Percentiles rank a stretch among this genome's conserved stretches.
Conservation (phyloP, 2,797 vertebrate genomes). For the Pogonophryne albipinna region DNA sequence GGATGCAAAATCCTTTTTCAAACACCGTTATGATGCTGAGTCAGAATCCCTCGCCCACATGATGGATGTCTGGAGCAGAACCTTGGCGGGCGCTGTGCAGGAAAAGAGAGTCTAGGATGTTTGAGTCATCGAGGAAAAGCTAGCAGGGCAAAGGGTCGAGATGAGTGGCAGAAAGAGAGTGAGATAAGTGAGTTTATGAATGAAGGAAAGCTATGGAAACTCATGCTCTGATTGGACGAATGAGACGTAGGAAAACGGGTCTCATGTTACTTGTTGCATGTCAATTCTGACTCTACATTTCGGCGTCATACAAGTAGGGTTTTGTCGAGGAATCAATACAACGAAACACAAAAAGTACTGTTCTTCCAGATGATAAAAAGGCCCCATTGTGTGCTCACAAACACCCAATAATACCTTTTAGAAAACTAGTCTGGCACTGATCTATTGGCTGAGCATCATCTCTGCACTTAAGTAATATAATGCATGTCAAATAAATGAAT, state of each 20-base stretch:
- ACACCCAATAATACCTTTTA: neutral
- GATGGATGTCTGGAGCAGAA: conserved; percentile 19
- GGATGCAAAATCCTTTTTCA: neutral
- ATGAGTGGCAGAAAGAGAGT: neutral
- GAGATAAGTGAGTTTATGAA: conserved; percentile 26
- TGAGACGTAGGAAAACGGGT: too few species aligned
- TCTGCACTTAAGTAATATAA: conserved; percentile 18
- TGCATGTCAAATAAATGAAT: conserved; percentile 38
- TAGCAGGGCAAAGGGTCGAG: neutral
- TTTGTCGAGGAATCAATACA: neutral
- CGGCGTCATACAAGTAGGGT: neutral
- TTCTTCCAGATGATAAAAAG: neutral
- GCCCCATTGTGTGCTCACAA: neutral
- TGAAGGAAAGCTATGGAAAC: conserved; percentile 18
- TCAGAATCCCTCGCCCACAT: conserved; percentile 35
- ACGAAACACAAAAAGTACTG: neutral
- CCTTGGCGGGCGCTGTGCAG: neutral
- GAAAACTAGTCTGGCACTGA: neutral
- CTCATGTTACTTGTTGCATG: neutral
- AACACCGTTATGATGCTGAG: conserved; percentile 13
- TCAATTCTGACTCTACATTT: neutral
- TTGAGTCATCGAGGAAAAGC: conserved; percentile 40
- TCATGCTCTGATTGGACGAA: neutral
- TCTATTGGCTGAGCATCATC: neutral
- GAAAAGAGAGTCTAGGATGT: conserved; percentile 10